phyloP scores from a whole-genome alignment of 1,140 invertebrate species.

The Macrobrachium rosenbergii region DNA sequence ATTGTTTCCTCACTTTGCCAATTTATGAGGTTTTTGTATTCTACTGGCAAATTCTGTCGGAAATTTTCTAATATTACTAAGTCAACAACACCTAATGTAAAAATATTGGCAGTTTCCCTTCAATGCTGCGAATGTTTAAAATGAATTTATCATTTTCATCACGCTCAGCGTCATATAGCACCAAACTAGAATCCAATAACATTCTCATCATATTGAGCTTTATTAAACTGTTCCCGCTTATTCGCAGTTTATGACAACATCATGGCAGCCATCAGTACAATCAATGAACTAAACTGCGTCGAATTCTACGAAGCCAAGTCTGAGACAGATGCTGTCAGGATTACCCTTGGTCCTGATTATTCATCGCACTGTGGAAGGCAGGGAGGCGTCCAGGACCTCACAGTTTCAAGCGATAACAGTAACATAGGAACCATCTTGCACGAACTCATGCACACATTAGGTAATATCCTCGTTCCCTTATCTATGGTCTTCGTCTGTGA shows the following conservation, averaged over 20 bases:
- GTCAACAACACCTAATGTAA: too few species aligned
- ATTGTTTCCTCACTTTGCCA: too few species aligned
- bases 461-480: conserved; percentile 70
- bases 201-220: too few species aligned
- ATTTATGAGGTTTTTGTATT: too few species aligned
- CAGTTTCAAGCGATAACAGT: conserved; percentile 4
- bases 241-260: conserved; percentile 44
- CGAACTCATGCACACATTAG: conserved; percentile 78
- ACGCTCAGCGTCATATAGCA: too few species aligned
- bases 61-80: too few species aligned
- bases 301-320: neutral
- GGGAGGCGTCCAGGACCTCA: conserved; percentile 40
- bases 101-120: too few species aligned
- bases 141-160: too few species aligned
- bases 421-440: conserved; percentile 76
- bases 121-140: too few species aligned
- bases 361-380: conserved; percentile 46
- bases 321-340: conserved; percentile 30
- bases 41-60: too few species aligned
- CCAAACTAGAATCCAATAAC: too few species aligned
- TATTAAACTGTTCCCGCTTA: too few species aligned
- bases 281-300: conserved; percentile 49
- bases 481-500: neutral
- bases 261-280: conserved; percentile 37
- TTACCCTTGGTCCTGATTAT: conserved; percentile 22